Evolutionary conservation across 2,888 invertebrate genomes (phyloP), one percentile per base, ranked within the genome.

Genomic region (Ectemnius cavifrons): DNA sequence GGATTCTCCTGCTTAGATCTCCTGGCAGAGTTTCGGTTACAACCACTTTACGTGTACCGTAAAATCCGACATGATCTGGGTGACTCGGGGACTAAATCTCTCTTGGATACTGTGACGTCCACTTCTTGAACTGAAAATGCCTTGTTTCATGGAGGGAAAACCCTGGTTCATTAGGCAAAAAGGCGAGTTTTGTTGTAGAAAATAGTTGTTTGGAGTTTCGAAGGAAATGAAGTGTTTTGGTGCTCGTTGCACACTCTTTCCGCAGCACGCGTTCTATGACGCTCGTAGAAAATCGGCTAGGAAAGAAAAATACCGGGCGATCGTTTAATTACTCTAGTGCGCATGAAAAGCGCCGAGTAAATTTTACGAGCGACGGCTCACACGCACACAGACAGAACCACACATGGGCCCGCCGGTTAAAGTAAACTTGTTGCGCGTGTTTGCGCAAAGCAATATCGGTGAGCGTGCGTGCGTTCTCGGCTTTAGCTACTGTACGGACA

Each of bases 401-500:
- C 37, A 6, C 37, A 8, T 11, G 37, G 8, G 0, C 37, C 11
- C 37, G 37, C 18, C 49, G 47, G 49, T 61, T 71, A 67, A 71
- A 73, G 61, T 71, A 78, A 76, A 82, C 83, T 81, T 81, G 81
- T 83, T 81, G 79, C 81, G 78, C 80, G 78, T 72, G 73, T 65
- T 73, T 60, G 73, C 77, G 69, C 73, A 69, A 79, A 73, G 67
- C 68, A 74, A 77, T 63, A 62, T 66, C 58, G 66, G 71, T 23
- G 23, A 23, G 23, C 28, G 71, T 49, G 70, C 49, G 37, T 65
- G 46, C 65, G 58, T 66, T 74, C 71, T 75, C 65, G 71, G 63
- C 45, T 66, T 16, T 56, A 46, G 6, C 62, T 52, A 52, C 52
- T 16, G 16, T 52, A 13, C 52, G 16, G 11, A 11, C 37, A 37